Base-by-base conservation (phyloP, 2,888 invertebrate genomes). In the Apeira syringaria region DNA sequence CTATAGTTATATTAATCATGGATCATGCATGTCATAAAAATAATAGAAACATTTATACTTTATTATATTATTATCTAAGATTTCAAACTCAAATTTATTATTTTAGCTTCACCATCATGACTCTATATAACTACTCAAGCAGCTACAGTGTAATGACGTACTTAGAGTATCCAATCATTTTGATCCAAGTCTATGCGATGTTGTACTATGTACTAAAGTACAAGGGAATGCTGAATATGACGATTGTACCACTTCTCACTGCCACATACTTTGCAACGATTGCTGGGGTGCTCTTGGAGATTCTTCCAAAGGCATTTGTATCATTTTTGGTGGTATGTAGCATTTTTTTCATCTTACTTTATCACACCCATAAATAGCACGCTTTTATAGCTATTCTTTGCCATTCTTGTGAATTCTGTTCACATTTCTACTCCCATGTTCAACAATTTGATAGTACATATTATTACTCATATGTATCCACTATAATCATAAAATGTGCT, bases 161-260 rank as follows among this genome's bases (percentile, higher is more conserved):
- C 64, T 78, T 97, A 91, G 97, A 97, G 68, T 97, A 97, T 75
- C 96, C 96, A 0, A 93, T 96, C 28, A 93, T 97, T 53, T 76
- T 97, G 42, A 34, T 93, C 1, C 96, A 97, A 86, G 93, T 96
- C 61, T 92, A 94, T 51, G 82, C 95, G 5, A 80, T 97, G 48
- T 91, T 96, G 54, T 94, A 91, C 66, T 91, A 94, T 38, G 94
- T 94, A 1, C 78, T 96, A 41, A 92, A 93, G 64, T 96, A 94
- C 68, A 92, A 92, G 63, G 82, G 91, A 18, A 59, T 91, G 49
- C 64, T 95, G 28, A 88, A 92, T 45, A 60, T 79, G 15, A 57
- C 72, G 0, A 42, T 68, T 0, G 74, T 83, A 0, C 62, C 80
- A 2, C 4, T 83, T 2, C 48, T 57, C 13, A 62, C 71, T 12